Evolutionary conservation across 2,113 vertebrate species (phyloP).

Genomic region (Electrona antarctica): DNA sequence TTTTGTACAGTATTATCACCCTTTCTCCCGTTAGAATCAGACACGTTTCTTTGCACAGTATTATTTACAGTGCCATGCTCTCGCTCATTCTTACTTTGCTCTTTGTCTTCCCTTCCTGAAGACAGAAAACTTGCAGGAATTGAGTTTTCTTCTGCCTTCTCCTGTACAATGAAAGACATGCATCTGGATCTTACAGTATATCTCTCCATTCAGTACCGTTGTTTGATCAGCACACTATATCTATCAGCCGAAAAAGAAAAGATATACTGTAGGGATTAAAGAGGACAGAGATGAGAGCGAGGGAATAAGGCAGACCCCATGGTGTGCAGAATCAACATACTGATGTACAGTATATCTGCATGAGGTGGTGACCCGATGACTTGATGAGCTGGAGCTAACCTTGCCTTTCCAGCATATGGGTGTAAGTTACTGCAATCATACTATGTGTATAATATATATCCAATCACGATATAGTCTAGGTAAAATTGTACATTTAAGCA

Average conservation of each 20-base stretch:
- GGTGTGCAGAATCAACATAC: conserved; percentile 3
- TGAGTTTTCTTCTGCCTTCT: conserved; percentile 36
- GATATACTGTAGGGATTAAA: conserved; percentile 40
- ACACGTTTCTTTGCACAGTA: background rate
- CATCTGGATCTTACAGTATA: conserved; percentile 38
- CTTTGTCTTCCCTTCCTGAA: conserved; percentile 16
- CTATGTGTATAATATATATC: too few relatives aligned
- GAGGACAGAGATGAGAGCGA: conserved; percentile 40
- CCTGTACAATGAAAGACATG: conserved; percentile 43
- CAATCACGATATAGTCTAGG: too few relatives aligned
- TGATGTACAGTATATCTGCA: conserved; percentile 7
- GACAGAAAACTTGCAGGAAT: conserved; percentile 43
- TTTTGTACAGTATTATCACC: too few relatives aligned
- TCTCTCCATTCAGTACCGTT: conserved; percentile 40
- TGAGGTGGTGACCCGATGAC: background rate
- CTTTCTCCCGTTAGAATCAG: background rate
- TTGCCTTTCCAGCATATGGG: background rate
- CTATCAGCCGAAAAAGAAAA: conserved; percentile 53
- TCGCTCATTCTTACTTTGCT: conserved; percentile 24
- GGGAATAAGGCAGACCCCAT: conserved; percentile 34
- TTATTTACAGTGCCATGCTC: background rate
- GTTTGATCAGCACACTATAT: conserved; percentile 59
- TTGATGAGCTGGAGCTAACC: background rate
- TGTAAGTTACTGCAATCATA: background rate
- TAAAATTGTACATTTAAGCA: too few relatives aligned